A percentile compares a stretch with the other conserved stretches of the same genome.
Conservation (phyloP, 2,113 vertebrate species). For the Antechinus stuartii region DNA sequence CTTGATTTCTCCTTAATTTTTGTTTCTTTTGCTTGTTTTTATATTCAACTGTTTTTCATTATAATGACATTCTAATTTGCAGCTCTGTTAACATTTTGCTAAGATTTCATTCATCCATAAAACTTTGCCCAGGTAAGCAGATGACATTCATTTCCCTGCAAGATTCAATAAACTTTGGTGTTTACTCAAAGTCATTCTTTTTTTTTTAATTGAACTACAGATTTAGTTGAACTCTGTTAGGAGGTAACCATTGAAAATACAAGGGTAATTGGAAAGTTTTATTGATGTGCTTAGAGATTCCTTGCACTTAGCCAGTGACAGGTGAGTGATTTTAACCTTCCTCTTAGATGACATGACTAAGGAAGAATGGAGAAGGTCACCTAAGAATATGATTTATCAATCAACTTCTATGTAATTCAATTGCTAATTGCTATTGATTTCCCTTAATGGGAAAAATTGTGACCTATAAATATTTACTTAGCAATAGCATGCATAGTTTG, state of each 20-base stretch:
- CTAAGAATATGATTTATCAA: not conserved
- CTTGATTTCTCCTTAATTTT: not conserved
- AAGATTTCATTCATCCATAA: not conserved
- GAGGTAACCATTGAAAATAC: not conserved
- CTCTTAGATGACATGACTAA: not conserved
- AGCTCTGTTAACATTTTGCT: not conserved
- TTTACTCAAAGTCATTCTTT: not conserved
- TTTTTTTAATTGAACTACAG: not conserved
- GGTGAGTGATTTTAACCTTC: constrained; percentile 1
- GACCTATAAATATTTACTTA: constrained; percentile 40
- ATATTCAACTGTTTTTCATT: not conserved
- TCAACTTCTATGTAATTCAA: constrained; percentile 17
- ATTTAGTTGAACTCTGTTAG: constrained; percentile 6
- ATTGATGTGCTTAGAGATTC: not conserved
- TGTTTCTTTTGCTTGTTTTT: not conserved
- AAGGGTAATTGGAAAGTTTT: constrained; percentile 7
- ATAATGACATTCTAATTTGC: constrained; percentile 3
- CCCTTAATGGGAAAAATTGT: constrained; percentile 29
- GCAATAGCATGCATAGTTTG: not conserved
- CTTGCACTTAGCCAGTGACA: not conserved
- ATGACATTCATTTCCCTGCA: not conserved
- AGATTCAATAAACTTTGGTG: not conserved
- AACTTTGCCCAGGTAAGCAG: not conserved
- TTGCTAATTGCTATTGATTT: constrained; percentile 29
- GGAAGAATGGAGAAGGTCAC: not conserved